Base-by-base conservation (phyloP, 2,113 vertebrate species). In the Sylvietta virens region DNA sequence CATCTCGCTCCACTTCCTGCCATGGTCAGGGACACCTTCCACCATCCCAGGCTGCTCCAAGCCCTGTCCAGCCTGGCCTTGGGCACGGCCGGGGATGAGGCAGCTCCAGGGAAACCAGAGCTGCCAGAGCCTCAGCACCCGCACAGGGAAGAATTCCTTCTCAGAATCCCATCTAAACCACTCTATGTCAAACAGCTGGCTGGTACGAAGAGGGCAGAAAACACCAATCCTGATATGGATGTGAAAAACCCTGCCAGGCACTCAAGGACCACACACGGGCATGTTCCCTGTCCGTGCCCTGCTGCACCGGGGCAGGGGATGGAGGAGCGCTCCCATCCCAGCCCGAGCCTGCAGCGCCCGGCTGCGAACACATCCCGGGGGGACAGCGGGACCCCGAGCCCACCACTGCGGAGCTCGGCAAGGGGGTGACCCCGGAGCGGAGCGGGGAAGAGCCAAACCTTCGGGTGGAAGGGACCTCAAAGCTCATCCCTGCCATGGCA, bases 211-310 rank as follows among this genome's bases (percentile, higher is more conserved):
- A 22, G 30, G 15, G 3, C 0, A 9, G 10, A 37, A 45, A 28
- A 3, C 10, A 22, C 7, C 64, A 9, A 9, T 3, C 9, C 40
- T 5, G 4, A 1, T 0, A 20, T 0, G 22, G 51, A 15, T 12
- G 79, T 10, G 44, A 4, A 12, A 26, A 71, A 0, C 24, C 54
- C 23, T 10, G 4, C 0, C 51, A 30, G 7, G 1, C 57, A 8
- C 28, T 35, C 0, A 3, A 5, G 5, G 56, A 19, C 7, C 85
- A 5, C 70, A 11, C 21, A 6, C 1, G 23, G 83, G 37, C 54
- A 1, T 11, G 56, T 0, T 47, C 35, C 60, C 42, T 1, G n/a
- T 1, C 47, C 66, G 19, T 7, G 81, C 7, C 37, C 74, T 0
- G 64, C 65, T 1, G 54, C 79, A 14, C 1, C 56, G 3, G 31